Conservation (phyloP, 2,888 invertebrate species). For the Chrysodeixis includens region DNA sequence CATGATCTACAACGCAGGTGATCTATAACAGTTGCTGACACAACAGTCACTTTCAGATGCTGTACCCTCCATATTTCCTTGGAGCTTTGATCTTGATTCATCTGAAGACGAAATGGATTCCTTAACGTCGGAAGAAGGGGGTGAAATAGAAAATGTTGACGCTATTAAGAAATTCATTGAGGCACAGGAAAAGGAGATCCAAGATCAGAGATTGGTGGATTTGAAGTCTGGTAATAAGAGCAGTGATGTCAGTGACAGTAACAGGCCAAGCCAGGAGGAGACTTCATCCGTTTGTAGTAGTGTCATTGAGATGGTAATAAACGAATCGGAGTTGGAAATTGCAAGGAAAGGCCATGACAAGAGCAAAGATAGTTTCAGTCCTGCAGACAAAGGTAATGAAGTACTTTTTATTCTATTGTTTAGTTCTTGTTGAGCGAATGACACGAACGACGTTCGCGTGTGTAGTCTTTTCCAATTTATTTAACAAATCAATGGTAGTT, state of each 20-base stretch:
- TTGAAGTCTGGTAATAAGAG: constrained; percentile 24
- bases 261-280: constrained; percentile 47
- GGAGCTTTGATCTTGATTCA: constrained; percentile 72
- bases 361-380: constrained; percentile 56
- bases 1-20: constrained; percentile 34
- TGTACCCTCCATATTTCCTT: constrained; percentile 92
- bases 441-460: not conserved
- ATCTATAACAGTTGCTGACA: constrained; percentile 14
- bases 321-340: constrained; percentile 72
- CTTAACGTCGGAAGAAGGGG: constrained; percentile 60
- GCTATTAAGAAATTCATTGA: constrained; percentile 81
- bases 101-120: constrained; percentile 58
- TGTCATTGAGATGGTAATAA: constrained; percentile 79
- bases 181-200: constrained; percentile 74
- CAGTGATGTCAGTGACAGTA: constrained; percentile 24
- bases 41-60: constrained; percentile 84
- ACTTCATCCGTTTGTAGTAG: constrained; percentile 70
- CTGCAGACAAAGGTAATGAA: constrained; percentile 68
- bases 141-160: constrained; percentile 80
- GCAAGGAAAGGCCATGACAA: constrained; percentile 60
- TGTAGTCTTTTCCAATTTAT: not conserved
- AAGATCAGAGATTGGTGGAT: constrained; percentile 50
- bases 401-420: not conserved
- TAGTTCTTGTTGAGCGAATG: not conserved
- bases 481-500: constrained; percentile 16